These are phyloP conservation scores for Torymus auratus DNA, from an alignment of 2,888 invertebrate genomes.

Conservation along the genomic window DNA sequence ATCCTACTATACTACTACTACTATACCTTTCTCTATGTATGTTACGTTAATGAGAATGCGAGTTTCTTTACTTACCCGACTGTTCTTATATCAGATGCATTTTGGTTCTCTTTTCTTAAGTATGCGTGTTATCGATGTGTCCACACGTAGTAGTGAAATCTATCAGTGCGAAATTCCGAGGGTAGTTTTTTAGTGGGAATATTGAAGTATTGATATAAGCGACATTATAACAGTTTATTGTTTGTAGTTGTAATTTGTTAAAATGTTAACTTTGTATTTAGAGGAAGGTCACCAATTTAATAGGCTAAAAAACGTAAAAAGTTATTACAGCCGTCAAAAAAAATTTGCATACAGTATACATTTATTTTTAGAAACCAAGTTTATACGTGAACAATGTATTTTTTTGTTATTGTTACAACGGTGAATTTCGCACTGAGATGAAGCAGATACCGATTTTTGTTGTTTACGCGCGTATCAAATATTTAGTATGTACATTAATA, in stretches of 20 bases:
- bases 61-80: slow-evolving; percentile 38
- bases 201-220: no score
- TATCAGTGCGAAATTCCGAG: slow-evolving; percentile 49
- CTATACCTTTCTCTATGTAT: no score
- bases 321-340: no score
- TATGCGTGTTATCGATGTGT: slow-evolving; percentile 42
- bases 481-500: slow-evolving; percentile 37
- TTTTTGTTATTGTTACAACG: neutral
- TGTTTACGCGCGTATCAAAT: slow-evolving; percentile 34
- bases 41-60: slow-evolving; percentile 40
- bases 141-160: slow-evolving; percentile 42
- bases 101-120: slow-evolving; percentile 29
- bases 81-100: slow-evolving; percentile 28
- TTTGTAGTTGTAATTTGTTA: no score
- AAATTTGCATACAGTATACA: no score
- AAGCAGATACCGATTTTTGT: slow-evolving; percentile 50
- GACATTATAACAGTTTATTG: no score
- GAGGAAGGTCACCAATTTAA: no score
- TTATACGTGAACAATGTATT: neutral
- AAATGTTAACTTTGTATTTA: no score
- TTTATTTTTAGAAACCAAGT: no score
- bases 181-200: no score
- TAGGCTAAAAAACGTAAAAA: no score
- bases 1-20: neutral
- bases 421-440: slow-evolving; percentile 49